Evolutionary conservation across 1,140 invertebrate species (phyloP), one percentile per base, ranked within the genome.

Genomic region (Delia radicum): DNA sequence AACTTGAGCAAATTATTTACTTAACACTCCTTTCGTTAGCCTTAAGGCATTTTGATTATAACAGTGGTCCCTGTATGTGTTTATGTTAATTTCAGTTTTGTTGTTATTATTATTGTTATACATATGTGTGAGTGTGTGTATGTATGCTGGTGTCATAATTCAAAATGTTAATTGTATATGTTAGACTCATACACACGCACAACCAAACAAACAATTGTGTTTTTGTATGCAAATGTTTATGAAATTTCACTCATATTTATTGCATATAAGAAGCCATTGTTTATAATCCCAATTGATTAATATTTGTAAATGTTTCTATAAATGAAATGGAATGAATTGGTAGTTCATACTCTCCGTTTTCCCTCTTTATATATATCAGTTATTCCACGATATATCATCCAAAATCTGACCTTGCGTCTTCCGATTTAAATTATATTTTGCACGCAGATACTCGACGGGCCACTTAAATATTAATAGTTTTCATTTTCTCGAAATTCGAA

Each of bases 201-300:
- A 37, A 10, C 8, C 2, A 37, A 5, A 33, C 31, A 33, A 4
- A 33, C 31, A 33, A 5, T 33, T 33, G 31, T 33, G 31, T 33
- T 4, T 5, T 33, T 63, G 61, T 12, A 63, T 63, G 61, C 61
- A 27, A 26, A 63, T 63, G 61, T 63, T 63, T 63, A 27, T 27
- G 61, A 27, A 26, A 21, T 18, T 48, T 18, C 15, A 48, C 18
- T n/a, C 46, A n/a, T 48, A 48, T 48, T 13, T 18, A 48, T 7
- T 37, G 13, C 33, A 48, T 61, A 6, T 21, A 61, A 61, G 61
- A 63, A 27, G 21, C 61, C 18, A 63, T 63, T 63, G 61, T 63
- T 63, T 63, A 26, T 63, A 63, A 63, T 63, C 61, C 61, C 61
- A 63, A 26, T 26, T 63, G 61, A 26, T 63, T 63, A 63, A 63